Evolutionary conservation across 2,888 invertebrate genomes (phyloP), one percentile per base, ranked within the genome.

Genomic region (Neoitamus cyanurus): DNA sequence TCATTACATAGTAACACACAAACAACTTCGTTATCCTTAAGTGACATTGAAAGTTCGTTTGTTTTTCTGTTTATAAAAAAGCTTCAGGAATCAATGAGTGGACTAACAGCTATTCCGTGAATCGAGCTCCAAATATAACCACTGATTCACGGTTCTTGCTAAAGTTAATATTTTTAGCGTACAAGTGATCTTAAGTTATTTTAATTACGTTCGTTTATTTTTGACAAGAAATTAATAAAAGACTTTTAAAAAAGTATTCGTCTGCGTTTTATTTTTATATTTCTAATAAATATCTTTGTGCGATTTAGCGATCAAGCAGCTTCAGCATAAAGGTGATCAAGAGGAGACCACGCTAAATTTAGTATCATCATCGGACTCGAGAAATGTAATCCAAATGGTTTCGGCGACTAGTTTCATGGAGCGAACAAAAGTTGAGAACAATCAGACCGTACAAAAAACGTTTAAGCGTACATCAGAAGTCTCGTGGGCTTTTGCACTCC

Each of bases 121-220:
- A 75, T 42, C 37, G 46, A 48, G 11, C 25, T 34, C 46, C 46
- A 78, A 78, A 78, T 78, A 78, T 78, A 78, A 31, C 78, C 48
- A 78, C 78, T 78, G 78, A 78, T 46, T 78, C 78, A 78, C 48
- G 34, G 31, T 11, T 30, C 13, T 34, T 70, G 70, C 70, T 70
- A 70, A 70, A 78, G 58, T 48, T 30, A 78, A 78, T 78, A 78
- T 58, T 78, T 78, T 78, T 78, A 78, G 78, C 7, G 28, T 48
- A 58, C 30, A 37, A 75, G 13, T 58, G 20, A 58, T 58, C 58
- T 30, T 70, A 70, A 70, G 31, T 78, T 42, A 78, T 78, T 78
- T 46, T 78, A 78, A 31, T 48, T 78, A 15, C 48, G 30, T 30
- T 31, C 48, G 34, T 58, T 58, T 78, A 48, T 48, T 78, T n/a